Evolutionary conservation across 1,140 invertebrate species (phyloP), one percentile per base, ranked within the genome.

Genomic region (Cryptotermes secundus): DNA sequence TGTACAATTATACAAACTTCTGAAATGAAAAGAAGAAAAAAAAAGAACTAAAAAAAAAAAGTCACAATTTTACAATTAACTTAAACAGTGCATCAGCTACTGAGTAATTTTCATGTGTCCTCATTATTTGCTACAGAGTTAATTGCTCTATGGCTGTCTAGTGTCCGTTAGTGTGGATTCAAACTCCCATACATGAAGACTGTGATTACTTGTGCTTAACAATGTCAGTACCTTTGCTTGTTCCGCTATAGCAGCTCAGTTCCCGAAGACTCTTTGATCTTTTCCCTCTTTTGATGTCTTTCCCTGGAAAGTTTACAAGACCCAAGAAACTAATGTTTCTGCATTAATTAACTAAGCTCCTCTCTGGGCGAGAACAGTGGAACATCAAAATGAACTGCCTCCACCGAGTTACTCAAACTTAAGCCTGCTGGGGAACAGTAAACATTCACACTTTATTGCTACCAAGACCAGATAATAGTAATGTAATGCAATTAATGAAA

Each of bases 231-330:
- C 93, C 93, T 94, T 93, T 94, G 90, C 90, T 93, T 87, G 92
- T 90, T 90, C 92, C 92, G 89, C 93, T 92, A 91, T 93, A 92
- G 90, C 93, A 94, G 93, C 92, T 93, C 88, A 93, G 90, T 89
- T 93, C 92, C 90, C 92, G 92, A 87, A 93, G 92, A 90, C 91
- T 92, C 91, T 93, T 92, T 89, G 91, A 91, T 89, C 92, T 92
- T 91, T 93, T 92, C 88, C 89, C 91, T 89, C 91, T 92, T 92
- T 93, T 91, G 89, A 87, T 88, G 91, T 92, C 91, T 91, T 92
- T 93, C 90, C 92, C 91, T 93, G 90, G 90, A 92, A 91, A 85
- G 81, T 65, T 85, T 83, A 84, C 84, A 84, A 84, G 45, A 84
- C 84, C 81, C 84, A 84, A 84, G 83, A 83, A 83, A 34, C 83